phyloP scores from a whole-genome alignment of 2,888 invertebrate genomes.

The Eupithecia dodoneata region DNA sequence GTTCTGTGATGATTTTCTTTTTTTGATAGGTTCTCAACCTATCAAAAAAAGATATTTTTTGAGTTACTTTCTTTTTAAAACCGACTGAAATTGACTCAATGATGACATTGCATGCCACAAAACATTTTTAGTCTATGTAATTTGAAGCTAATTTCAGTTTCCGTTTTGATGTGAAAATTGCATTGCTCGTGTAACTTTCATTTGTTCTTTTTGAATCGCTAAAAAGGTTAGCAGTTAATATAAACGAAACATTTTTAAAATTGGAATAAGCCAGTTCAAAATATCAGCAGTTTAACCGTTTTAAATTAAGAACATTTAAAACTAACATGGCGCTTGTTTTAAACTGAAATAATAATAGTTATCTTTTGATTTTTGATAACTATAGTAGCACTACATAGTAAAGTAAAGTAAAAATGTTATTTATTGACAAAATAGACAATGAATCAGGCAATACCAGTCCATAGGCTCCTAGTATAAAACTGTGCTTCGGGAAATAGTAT shows the following conservation, averaged over 20 bases:
- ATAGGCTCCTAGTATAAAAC: too few relatives aligned
- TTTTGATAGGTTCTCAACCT: background rate
- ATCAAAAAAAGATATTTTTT: background rate
- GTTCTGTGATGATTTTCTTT: background rate
- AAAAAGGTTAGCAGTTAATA: background rate
- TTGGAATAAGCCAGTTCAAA: background rate
- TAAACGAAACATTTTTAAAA: background rate
- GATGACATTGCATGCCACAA: constrained; percentile 34
- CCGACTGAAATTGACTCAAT: background rate
- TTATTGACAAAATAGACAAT: too few relatives aligned
- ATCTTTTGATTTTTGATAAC: background rate
- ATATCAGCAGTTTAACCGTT: background rate
- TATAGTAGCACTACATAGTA: too few relatives aligned
- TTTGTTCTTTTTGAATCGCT: constrained; percentile 8
- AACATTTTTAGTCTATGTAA: constrained; percentile 32
- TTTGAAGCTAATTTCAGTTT: constrained; percentile 33
- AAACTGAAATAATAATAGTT: background rate
- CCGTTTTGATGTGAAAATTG: constrained; percentile 35
- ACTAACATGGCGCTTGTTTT: background rate
- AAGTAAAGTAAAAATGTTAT: too few relatives aligned
- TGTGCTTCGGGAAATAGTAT: too few relatives aligned
- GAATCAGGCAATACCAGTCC: too few relatives aligned
- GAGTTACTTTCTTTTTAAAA: background rate
- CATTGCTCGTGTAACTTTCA: constrained; percentile 16
- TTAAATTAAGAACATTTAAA: background rate